Percentiles rank a stretch among this genome's conserved stretches.
Evolutionary conservation across 2,113 vertebrate species (phyloP).

Genomic region (Carollia perspicillata): DNA sequence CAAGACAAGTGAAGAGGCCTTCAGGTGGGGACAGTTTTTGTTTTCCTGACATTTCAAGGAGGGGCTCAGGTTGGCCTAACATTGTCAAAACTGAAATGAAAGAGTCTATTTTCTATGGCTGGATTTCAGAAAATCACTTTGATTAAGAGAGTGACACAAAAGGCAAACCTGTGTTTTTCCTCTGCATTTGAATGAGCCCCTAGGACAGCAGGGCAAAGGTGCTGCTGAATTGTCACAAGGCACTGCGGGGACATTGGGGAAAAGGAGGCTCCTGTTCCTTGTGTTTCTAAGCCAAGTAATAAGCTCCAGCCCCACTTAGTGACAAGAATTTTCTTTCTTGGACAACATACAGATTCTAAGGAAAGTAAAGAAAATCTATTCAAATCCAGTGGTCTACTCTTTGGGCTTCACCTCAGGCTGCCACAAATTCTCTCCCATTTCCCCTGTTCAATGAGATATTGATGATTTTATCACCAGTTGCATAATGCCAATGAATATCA

Average conservation of each 20-base stretch:
- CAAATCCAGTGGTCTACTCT: slow-evolving; percentile 54
- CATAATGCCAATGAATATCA: slow-evolving; percentile 61
- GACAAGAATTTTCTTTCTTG: neutral
- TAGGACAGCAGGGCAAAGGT: slow-evolving; percentile 23
- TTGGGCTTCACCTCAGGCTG: slow-evolving; percentile 59
- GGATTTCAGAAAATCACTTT: slow-evolving; percentile 65
- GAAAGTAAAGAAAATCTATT: slow-evolving; percentile 67
- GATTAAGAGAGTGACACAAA: slow-evolving; percentile 63
- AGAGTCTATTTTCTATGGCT: slow-evolving; percentile 30
- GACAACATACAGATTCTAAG: neutral
- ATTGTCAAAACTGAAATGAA: slow-evolving; percentile 69
- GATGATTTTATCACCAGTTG: slow-evolving; percentile 53
- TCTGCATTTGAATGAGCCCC: slow-evolving; percentile 31
- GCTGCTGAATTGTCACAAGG: slow-evolving; percentile 27
- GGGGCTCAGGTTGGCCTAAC: slow-evolving; percentile 49
- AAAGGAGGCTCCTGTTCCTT: neutral
- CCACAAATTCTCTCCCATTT: neutral
- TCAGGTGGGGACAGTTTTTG: slow-evolving; percentile 75
- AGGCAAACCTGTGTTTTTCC: slow-evolving; percentile 35
- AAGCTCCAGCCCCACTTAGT: neutral
- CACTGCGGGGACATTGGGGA: neutral
- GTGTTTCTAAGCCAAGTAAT: slow-evolving; percentile 36
- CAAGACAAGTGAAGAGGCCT: slow-evolving; percentile 74
- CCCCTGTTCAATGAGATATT: slow-evolving; percentile 60
- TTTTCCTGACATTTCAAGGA: slow-evolving; percentile 68